Evolutionary conservation across 2,888 invertebrate genomes (phyloP).

Genomic region (Acrobasis suavella): DNA sequence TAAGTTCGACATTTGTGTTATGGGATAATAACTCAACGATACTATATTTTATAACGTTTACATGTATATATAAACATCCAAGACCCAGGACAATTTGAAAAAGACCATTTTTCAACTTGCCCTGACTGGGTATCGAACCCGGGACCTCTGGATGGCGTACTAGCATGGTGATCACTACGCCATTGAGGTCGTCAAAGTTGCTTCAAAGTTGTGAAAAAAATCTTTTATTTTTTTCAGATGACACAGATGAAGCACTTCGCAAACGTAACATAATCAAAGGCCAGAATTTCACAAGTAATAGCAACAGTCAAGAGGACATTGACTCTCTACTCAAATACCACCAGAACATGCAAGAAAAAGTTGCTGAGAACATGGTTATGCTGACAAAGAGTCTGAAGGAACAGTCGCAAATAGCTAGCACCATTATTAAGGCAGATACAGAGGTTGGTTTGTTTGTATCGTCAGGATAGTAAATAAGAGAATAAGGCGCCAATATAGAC

Average conservation of each 20-base stretch:
- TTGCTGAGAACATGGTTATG: slow-evolving; percentile 96
- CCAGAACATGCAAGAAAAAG: slow-evolving; percentile 93
- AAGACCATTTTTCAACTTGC: too few relatives aligned
- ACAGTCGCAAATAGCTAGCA: slow-evolving; percentile 93
- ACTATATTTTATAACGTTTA: too few relatives aligned
- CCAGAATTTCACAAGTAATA: slow-evolving; percentile 72
- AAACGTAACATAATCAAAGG: slow-evolving; percentile 80
- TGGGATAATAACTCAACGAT: too few relatives aligned
- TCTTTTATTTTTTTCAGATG: slow-evolving; percentile 47
- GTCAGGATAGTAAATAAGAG: too few relatives aligned
- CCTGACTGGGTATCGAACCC: too few relatives aligned
- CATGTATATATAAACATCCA: too few relatives aligned
- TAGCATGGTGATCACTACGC: too few relatives aligned
- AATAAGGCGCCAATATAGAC: too few relatives aligned
- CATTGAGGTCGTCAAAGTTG: too few relatives aligned
- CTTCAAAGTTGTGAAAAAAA: neutral
- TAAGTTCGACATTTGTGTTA: too few relatives aligned
- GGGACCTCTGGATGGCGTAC: too few relatives aligned
- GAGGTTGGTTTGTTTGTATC: slow-evolving; percentile 81
- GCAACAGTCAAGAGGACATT: slow-evolving; percentile 85
- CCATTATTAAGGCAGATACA: slow-evolving; percentile 94
- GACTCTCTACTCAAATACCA: slow-evolving; percentile 93
- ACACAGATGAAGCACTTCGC: slow-evolving; percentile 71
- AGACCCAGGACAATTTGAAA: too few relatives aligned
- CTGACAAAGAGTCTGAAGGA: slow-evolving; percentile 94